phyloP scores from a whole-genome alignment of 2,113 vertebrate genomes.

The Morone saxatilis region DNA sequence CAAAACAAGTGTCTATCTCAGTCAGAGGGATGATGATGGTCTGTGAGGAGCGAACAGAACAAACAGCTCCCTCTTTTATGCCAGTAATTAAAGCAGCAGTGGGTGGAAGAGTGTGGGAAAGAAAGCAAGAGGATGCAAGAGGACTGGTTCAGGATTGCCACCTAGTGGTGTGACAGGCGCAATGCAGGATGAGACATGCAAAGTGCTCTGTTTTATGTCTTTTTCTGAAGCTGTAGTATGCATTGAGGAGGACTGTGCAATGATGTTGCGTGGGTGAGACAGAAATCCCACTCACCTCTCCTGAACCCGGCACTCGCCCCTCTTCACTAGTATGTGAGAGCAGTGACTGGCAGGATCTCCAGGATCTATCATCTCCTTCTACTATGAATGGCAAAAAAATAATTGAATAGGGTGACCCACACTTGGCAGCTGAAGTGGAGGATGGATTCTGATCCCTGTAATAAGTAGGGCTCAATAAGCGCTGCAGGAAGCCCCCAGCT shows the following conservation, averaged over 20 bases:
- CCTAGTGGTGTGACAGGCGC: constrained; percentile 64
- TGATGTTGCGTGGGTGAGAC: not conserved
- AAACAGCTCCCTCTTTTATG: constrained; percentile 70
- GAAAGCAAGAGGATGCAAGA: not conserved
- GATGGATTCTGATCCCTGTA: constrained; percentile 72
- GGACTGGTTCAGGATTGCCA: constrained; percentile 71
- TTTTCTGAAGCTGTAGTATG: not conserved
- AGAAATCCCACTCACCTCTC: constrained; percentile 27
- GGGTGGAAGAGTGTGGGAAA: constrained; percentile 55
- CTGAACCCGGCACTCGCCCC: not conserved
- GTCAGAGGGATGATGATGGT: constrained; percentile 64
- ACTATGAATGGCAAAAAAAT: constrained; percentile 50
- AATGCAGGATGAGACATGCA: constrained; percentile 44
- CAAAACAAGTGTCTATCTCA: constrained; percentile 67
- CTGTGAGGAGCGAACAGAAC: constrained; percentile 61
- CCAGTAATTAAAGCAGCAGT: constrained; percentile 69
- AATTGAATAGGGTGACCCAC: constrained; percentile 70
- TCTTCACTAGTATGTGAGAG: not conserved
- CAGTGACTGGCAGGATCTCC: constrained; percentile 21
- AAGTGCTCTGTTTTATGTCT: constrained; percentile 9
- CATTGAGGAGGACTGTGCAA: not conserved
- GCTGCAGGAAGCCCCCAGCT: constrained; percentile 64
- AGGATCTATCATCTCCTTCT: constrained; percentile 46
- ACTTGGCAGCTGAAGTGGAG: constrained; percentile 68
- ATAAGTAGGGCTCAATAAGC: constrained; percentile 71